Conservation (phyloP, 2,888 invertebrate species). For the Melieria crassipennis region DNA sequence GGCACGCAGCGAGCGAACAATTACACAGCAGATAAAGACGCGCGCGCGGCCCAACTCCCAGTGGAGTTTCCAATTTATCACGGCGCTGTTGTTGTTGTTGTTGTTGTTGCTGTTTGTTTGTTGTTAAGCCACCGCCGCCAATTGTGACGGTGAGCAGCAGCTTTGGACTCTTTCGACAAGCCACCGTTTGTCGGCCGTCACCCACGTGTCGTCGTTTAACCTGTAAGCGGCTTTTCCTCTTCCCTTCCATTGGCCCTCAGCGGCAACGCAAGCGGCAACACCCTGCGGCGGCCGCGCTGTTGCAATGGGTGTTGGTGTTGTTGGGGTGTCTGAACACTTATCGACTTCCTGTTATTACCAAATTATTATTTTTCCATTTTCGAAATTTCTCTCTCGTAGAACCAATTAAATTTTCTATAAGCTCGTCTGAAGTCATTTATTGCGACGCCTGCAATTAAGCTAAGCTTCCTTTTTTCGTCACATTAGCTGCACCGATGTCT, state of each 20-base stretch:
- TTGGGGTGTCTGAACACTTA: background rate
- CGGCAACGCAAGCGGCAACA: too few relatives aligned
- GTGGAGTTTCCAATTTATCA: slow-evolving; percentile 3
- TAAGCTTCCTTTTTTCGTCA: background rate
- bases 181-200: background rate
- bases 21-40: background rate
- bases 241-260: too few relatives aligned
- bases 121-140: too few relatives aligned
- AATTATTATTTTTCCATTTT: background rate
- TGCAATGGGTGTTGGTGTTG: background rate
- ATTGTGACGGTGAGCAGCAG: too few relatives aligned
- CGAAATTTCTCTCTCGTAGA: background rate
- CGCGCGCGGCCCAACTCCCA: slow-evolving; percentile 7
- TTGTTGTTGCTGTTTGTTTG: too few relatives aligned
- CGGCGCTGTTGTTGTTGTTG: background rate
- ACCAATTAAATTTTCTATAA: background rate
- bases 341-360: slow-evolving; percentile 22
- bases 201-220: slow-evolving; percentile 20
- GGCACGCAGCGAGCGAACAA: slow-evolving; percentile 12
- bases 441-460: background rate
- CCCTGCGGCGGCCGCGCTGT: too few relatives aligned
- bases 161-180: background rate
- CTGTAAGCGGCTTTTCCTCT: background rate
- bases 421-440: background rate
- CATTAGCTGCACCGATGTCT: background rate